Evolutionary conservation across 2,888 invertebrate genomes (phyloP).

Genomic region (Xanthorhoe designata): DNA sequence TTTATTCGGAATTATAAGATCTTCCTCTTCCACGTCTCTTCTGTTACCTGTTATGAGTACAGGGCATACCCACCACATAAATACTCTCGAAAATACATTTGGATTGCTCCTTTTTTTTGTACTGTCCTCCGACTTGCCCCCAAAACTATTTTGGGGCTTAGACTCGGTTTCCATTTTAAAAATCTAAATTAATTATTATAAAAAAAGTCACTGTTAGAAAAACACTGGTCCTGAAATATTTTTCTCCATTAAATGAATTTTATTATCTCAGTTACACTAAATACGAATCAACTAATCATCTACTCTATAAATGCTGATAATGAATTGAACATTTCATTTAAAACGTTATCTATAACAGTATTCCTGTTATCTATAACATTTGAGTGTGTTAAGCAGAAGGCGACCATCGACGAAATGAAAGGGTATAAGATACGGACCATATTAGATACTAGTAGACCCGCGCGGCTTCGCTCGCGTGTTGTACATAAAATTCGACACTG

Average conservation of each 20-base stretch:
- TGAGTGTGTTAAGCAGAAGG: not conserved
- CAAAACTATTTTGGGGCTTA: conserved; percentile 39
- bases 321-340: conserved; percentile 34
- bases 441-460: too few species aligned
- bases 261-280: conserved; percentile 17
- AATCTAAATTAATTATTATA: not conserved
- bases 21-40: conserved; percentile 87
- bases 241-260: not conserved
- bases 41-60: conserved; percentile 82
- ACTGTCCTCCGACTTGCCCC: conserved; percentile 36
- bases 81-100: conserved; percentile 69
- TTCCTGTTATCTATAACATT: conserved; percentile 30
- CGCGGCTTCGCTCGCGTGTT: too few species aligned
- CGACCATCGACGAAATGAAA: not conserved
- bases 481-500: too few species aligned
- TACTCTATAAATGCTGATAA: conserved; percentile 36
- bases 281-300: conserved; percentile 24
- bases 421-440: not conserved
- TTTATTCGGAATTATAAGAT: conserved; percentile 87
- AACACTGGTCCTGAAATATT: not conserved
- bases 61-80: conserved; percentile 81
- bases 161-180: conserved; percentile 46
- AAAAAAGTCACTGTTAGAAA: not conserved
- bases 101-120: conserved; percentile 59
- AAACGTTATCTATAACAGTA: conserved; percentile 35